These are phyloP conservation scores for Pseudochirops corinnae DNA, from an alignment of 2,797 vertebrate species.

Conservation along the genomic window DNA sequence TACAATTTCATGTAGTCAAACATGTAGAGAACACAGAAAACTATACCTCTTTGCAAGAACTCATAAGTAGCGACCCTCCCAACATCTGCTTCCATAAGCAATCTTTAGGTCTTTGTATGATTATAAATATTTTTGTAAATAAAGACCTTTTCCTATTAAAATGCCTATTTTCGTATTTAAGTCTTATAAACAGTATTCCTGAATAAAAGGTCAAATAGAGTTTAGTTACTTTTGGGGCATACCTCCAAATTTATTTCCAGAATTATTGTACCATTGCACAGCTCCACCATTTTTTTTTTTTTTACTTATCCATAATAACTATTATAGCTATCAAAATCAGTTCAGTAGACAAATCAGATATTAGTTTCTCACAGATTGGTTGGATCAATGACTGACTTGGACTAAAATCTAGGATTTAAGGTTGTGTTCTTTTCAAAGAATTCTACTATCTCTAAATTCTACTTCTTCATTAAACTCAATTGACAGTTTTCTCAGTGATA, in stretches of 20 bases:
- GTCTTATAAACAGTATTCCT: neutral
- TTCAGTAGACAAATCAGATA: neutral
- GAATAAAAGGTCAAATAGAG: neutral
- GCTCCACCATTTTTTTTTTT: neutral
- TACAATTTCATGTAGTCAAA: neutral
- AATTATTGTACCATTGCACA: neutral
- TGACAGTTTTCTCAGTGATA: neutral
- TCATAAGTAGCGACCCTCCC: neutral
- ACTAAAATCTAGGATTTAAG: neutral
- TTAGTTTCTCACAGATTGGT: neutral
- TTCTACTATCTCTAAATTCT: neutral
- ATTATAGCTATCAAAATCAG: neutral
- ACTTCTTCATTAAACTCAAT: neutral
- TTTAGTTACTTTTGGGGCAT: neutral
- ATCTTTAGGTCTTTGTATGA: neutral
- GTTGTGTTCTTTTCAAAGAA: neutral
- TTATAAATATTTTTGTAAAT: neutral
- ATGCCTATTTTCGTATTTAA: neutral
- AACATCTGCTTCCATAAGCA: neutral
- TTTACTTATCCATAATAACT: neutral
- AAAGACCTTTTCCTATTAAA: neutral
- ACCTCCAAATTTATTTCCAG: neutral
- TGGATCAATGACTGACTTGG: neutral
- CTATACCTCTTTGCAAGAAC: neutral
- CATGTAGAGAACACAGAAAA: neutral